Evolutionary conservation across 2,797 vertebrate genomes (phyloP).

Genomic region (Taenioides sp.): DNA sequence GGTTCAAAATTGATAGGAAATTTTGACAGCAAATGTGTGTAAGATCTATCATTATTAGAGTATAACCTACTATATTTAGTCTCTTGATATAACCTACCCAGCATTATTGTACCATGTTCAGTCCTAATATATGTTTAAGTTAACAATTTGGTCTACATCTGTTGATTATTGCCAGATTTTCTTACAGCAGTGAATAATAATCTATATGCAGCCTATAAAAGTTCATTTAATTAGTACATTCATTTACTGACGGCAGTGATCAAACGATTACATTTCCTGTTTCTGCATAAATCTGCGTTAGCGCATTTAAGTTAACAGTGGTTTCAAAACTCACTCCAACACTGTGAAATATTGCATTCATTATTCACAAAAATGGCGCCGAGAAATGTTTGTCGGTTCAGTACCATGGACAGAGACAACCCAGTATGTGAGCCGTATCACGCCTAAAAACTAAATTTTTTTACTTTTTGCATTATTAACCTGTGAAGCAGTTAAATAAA

Average conservation of each 20-base stretch:
- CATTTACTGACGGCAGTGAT: background rate
- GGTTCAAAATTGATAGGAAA: too few relatives aligned
- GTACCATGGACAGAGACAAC: constrained; percentile 76
- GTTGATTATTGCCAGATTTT: background rate
- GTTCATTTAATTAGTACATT: too few relatives aligned
- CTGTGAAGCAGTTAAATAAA: background rate
- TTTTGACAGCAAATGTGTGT: background rate
- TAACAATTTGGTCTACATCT: background rate
- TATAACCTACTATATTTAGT: background rate
- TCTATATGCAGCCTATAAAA: background rate
- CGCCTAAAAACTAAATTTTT: background rate
- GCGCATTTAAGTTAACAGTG: background rate
- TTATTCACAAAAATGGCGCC: constrained; percentile 8
- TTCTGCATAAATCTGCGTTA: background rate
- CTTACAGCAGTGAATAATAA: background rate
- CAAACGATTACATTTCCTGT: background rate
- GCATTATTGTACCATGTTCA: background rate
- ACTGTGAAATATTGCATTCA: background rate
- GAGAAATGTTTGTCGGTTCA: constrained; percentile 56
- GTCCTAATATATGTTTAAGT: background rate
- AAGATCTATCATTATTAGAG: background rate
- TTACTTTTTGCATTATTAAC: background rate
- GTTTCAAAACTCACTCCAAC: background rate
- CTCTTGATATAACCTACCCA: background rate
- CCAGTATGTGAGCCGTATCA: background rate